Base-by-base conservation (phyloP, 2,113 vertebrate genomes). In the Carettochelys insculpta region DNA sequence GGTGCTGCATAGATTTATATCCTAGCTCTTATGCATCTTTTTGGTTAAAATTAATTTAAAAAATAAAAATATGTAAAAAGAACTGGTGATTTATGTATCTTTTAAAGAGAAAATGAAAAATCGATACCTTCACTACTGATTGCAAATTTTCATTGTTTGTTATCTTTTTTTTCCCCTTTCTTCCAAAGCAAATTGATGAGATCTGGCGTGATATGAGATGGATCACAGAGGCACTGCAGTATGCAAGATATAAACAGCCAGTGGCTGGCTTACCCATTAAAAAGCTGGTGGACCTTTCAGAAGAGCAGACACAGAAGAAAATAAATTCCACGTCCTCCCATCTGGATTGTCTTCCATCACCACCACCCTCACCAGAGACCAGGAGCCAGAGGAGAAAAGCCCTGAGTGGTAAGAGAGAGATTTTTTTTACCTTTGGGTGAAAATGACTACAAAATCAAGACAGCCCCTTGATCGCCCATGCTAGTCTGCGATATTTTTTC, bases 221-320 rank as follows among this genome's bases (percentile, higher is more conserved):
- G 99, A 98, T 99, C 83, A 99, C 98, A 16, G 99, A 99, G 88
- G 99, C 98, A 1, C 97, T 99, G 76, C 99, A 99, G 97, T 99
- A 98, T 45, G 99, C 99, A 14, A 98, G 99, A 83, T 99, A 99
- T 97, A 99, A 98, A 89, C 99, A 99, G 83, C 98, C 99, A 1
- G 95, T 97, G 17, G 98, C 98, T 38, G 98, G 99, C 53, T 97
- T 99, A 13, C 97, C 97, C 16, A 96, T 99, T 93, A 97, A 93
- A 51, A 98, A 98, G 92, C 94, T 99, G 91, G 97, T 99, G 75
- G 97, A 99, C 89, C 93, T 98, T 77, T 97, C 91, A 47, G 92
- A 96, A 61, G 98, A 98, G 85, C 91, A 96, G 3, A 53, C 90
- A 48, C 97, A 98, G 52, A 98, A 98, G 93, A 99, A 99, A 97